A percentile compares a stretch with the other conserved stretches of the same genome.
phyloP scores from a whole-genome alignment of 2,797 vertebrate species.

The Sebastes baramenuke region DNA sequence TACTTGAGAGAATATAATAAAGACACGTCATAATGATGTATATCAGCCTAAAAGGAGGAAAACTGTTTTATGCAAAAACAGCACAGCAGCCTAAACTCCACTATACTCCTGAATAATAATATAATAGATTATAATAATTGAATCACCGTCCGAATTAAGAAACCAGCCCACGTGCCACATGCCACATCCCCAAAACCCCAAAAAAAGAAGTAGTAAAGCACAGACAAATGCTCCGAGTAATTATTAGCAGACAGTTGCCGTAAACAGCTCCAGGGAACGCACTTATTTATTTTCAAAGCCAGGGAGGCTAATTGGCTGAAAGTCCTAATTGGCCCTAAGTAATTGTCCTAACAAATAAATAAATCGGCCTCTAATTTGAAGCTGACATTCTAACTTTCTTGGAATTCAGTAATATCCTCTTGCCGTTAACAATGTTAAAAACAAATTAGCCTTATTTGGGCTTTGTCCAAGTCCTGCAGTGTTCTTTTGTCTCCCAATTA shows the following conservation, averaged over 20 bases:
- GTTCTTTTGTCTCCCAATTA: constrained; percentile 4
- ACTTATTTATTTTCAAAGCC: constrained; percentile 28
- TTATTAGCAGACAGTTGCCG: constrained; percentile 29
- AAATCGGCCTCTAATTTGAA: constrained; percentile 24
- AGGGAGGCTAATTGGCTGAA: constrained; percentile 36
- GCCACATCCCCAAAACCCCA: background rate
- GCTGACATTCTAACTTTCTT: constrained; percentile 5
- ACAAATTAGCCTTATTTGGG: constrained; percentile 5
- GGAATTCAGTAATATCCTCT: background rate
- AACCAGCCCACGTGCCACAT: background rate
- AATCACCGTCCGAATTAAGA: background rate
- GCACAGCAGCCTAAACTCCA: background rate
- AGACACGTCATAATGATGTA: constrained; percentile 16
- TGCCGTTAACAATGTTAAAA: constrained; percentile 11
- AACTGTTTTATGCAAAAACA: background rate
- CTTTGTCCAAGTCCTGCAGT: background rate
- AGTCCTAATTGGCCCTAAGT: constrained; percentile 37
- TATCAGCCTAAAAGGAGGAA: background rate
- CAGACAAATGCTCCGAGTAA: constrained; percentile 14
- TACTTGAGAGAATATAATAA: constrained; percentile 30
- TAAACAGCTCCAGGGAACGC: constrained; percentile 11
- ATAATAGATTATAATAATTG: background rate
- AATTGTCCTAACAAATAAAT: constrained; percentile 47
- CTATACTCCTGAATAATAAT: background rate
- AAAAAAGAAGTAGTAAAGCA: background rate